phyloP scores from a whole-genome alignment of 1,140 invertebrate species.

The Drosophila jambulina region DNA sequence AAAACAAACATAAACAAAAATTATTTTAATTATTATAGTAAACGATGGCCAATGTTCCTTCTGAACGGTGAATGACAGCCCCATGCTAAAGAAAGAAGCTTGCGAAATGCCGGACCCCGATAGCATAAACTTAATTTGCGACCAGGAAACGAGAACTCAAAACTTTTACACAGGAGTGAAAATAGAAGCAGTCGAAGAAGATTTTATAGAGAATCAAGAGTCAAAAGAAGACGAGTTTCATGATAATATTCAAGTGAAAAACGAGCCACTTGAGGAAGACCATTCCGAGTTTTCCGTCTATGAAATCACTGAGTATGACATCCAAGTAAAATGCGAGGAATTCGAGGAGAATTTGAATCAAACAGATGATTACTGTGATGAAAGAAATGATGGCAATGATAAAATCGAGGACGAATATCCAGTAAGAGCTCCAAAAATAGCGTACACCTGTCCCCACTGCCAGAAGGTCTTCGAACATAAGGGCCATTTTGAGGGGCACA shows the following conservation, averaged over 20 bases:
- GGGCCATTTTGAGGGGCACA: not conserved
- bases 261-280: constrained; percentile 10
- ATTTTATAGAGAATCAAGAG: not conserved
- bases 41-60: not conserved
- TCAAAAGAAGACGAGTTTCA: not conserved
- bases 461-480: constrained; percentile 1
- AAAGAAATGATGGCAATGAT: not conserved
- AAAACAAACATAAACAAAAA: constrained; percentile 5
- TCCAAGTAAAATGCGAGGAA: not conserved
- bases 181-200: not conserved
- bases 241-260: constrained; percentile 4
- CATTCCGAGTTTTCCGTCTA: not conserved
- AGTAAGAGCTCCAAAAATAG: not conserved
- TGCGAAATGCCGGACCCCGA: not conserved
- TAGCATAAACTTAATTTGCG: no score
- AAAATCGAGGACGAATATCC: not conserved
- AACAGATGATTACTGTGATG: not conserved
- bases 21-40: not conserved
- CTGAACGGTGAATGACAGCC: not conserved
- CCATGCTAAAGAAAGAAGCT: no score
- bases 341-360: not conserved
- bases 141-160: not conserved
- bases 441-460: not conserved
- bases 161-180: not conserved
- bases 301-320: not conserved